Evolutionary conservation across 30 jellyfish, hydroid and myxozoan species (phyloP), one percentile per base, ranked within the genome.

Genomic region (Aurelia sp.): DNA sequence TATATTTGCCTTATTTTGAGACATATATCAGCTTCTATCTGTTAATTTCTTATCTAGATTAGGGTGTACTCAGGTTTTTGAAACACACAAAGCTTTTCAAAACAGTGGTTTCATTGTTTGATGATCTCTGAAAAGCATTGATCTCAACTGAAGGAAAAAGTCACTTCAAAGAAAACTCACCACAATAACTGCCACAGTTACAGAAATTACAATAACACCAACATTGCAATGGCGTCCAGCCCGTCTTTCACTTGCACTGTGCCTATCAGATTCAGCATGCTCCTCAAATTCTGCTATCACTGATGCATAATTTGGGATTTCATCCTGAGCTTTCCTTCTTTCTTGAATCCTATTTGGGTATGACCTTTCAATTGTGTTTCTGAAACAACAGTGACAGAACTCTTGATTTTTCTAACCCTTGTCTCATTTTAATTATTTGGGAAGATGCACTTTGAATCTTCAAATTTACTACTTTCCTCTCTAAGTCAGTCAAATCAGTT

Each of bases 361-460:
- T 24, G 89, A 81, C 73, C 87, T 62, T 66, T 84, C 87, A 5
- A 94, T 63, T 1, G 96, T 88, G 65, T 89, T 94, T 63, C 99
- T 94, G 15, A 44, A 8, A 12, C 55, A 44, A 44, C 6, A 38
- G 48, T 38, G 50, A 38, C 50, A 38, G 50, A 1, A 38, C 7
- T 7, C 9, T 1, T 0, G 50, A 38, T 38, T 2, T 7, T 4
- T 38, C 9, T 38, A 38, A 8, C 7, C 9, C 0, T 38, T 7
- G 10, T 38, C 50, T 38, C 50, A 38, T 1, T 38, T 5, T 7
- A 38, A 38, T 4, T 38, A 38, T 38, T 38, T 38, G 50, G 9
- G 50, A 0, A 38, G 50, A 38, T 38, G 9, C 50, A 38, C 3
- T 38, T 38, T 38, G 55, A 44, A 9, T 44, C 13, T 8, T 44